Conservation (phyloP, 2,113 vertebrate genomes). For the Pelvicachromis taeniatus region DNA sequence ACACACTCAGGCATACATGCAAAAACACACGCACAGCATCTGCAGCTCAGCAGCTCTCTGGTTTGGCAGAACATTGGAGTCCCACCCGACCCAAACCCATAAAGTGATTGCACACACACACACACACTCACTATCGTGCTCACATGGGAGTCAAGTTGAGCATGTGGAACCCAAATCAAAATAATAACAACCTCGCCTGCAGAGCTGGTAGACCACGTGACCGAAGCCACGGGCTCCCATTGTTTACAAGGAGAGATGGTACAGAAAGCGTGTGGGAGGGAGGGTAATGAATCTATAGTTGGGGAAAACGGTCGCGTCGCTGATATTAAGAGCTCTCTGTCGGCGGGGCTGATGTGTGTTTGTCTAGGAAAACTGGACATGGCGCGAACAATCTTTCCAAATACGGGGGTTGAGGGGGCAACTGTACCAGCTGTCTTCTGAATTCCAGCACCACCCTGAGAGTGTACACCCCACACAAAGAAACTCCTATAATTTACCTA, state of each 20-base stretch:
- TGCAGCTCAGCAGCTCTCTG: constrained; percentile 27
- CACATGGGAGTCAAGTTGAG: constrained; percentile 18
- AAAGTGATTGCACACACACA: background rate
- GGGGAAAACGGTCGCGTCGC: constrained; percentile 25
- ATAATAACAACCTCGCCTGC: constrained; percentile 60
- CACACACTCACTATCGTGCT: background rate
- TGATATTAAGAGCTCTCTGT: constrained; percentile 18
- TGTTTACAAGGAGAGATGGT: constrained; percentile 33
- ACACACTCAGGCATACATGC: background rate
- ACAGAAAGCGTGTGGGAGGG: background rate
- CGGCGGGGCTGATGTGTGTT: background rate
- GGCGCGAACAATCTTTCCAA: constrained; percentile 9
- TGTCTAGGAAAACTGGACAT: constrained; percentile 25
- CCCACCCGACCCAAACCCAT: constrained; percentile 20
- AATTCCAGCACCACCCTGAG: constrained; percentile 10
- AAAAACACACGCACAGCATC: constrained; percentile 37
- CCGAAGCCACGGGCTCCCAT: constrained; percentile 22
- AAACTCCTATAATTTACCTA: background rate
- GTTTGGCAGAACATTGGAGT: constrained; percentile 54
- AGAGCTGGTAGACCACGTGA: constrained; percentile 39
- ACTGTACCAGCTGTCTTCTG: constrained; percentile 47
- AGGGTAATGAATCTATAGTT: constrained; percentile 39
- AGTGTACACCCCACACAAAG: background rate
- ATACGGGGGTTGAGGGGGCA: constrained; percentile 23
- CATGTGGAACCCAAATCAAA: constrained; percentile 49